These are phyloP conservation scores for Pangasius sanitwongsei DNA, from an alignment of 2,797 vertebrate species.

Conservation along the genomic window DNA sequence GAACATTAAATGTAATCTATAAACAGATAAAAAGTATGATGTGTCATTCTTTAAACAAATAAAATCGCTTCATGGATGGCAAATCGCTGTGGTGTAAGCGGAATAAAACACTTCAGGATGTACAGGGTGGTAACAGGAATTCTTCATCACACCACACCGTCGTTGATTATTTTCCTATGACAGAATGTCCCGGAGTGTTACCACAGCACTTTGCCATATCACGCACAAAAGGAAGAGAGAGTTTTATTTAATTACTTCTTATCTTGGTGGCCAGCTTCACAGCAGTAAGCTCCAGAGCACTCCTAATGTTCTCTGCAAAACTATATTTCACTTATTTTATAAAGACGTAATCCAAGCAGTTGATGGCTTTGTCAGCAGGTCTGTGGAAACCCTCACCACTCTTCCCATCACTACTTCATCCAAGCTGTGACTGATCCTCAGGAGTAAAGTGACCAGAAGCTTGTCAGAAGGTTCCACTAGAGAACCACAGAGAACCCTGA, in stretches of 20 bases:
- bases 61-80: too few species aligned
- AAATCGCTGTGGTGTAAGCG: background rate
- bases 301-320: background rate
- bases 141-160: background rate
- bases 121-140: background rate
- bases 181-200: background rate
- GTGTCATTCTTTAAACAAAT: background rate
- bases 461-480: background rate
- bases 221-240: too few species aligned
- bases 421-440: background rate
- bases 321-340: background rate
- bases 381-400: background rate
- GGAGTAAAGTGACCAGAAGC: background rate
- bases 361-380: background rate
- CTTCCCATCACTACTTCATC: background rate
- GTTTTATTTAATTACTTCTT: background rate
- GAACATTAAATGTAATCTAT: background rate
- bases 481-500: background rate
- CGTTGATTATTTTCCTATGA: background rate
- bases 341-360: background rate
- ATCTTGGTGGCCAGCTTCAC: background rate
- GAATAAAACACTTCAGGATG: background rate
- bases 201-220: too few species aligned
- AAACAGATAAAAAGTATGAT: background rate
- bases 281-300: background rate